A percentile compares a stretch with the other conserved stretches of the same genome.
These are phyloP conservation scores for Acleris literana DNA, from an alignment of 2,888 invertebrate genomes.

Conservation along the genomic window DNA sequence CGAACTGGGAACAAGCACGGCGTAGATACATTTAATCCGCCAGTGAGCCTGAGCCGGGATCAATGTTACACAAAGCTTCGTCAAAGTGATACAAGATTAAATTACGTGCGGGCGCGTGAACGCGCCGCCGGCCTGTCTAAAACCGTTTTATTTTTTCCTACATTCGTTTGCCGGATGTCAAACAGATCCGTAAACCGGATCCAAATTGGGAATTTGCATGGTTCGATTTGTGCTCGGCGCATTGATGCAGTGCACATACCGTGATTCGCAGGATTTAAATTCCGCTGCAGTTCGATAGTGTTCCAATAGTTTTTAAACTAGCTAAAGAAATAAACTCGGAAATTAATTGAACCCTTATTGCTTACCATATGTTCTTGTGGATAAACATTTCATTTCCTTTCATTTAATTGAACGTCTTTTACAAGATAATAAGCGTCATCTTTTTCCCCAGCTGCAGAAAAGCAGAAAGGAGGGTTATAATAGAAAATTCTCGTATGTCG, in stretches of 20 bases:
- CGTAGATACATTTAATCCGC: slow-evolving; percentile 47
- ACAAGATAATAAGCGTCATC: too few relatives aligned
- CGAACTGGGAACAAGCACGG: slow-evolving; percentile 30
- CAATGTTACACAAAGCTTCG: slow-evolving; percentile 58
- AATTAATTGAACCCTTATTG: too few relatives aligned
- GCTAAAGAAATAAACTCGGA: too few relatives aligned
- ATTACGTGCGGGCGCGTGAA: slow-evolving; percentile 64
- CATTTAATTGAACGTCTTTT: too few relatives aligned
- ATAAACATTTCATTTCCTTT: too few relatives aligned
- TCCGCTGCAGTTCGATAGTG: slow-evolving; percentile 5
- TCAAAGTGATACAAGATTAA: slow-evolving; percentile 75
- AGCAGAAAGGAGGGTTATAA: background rate
- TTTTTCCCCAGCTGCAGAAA: too few relatives aligned
- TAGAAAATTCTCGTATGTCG: background rate
- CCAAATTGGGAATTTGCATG: slow-evolving; percentile 65
- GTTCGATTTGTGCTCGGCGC: slow-evolving; percentile 53
- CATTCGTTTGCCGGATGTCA: slow-evolving; percentile 72
- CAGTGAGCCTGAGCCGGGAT: slow-evolving; percentile 43
- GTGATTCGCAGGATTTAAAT: slow-evolving; percentile 19
- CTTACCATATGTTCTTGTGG: too few relatives aligned
- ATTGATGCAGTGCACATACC: slow-evolving; percentile 16
- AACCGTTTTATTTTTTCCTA: slow-evolving; percentile 56
- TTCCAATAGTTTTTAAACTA: slow-evolving; percentile 2
- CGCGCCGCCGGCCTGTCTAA: slow-evolving; percentile 49
- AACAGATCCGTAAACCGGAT: slow-evolving; percentile 73